Percentiles rank a stretch among this genome's conserved stretches.
phyloP scores from a whole-genome alignment of 1,140 invertebrate genomes.

The Drosophila ercepeae region DNA sequence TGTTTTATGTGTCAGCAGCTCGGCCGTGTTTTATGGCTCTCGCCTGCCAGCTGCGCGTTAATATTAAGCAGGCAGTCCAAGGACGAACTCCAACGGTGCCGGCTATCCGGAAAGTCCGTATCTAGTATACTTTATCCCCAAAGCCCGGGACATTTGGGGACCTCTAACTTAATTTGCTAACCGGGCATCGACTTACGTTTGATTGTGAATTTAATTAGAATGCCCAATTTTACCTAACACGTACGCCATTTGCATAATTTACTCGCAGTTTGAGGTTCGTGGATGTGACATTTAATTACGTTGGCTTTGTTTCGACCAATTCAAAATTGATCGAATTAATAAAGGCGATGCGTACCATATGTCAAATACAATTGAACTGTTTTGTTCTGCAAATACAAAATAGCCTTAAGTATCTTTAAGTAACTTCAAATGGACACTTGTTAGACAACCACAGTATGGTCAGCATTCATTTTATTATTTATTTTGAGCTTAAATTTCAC shows the following conservation, averaged over 20 bases:
- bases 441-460: slow-evolving; percentile 12
- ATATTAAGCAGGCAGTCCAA: slow-evolving; percentile 47
- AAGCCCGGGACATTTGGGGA: neutral
- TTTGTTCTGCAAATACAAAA: neutral
- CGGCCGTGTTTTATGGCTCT: slow-evolving; percentile 57
- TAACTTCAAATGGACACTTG: neutral
- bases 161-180: slow-evolving; percentile 36
- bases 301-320: slow-evolving; percentile 20
- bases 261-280: slow-evolving; percentile 2
- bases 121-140: too few species aligned
- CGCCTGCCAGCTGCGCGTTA: slow-evolving; percentile 53
- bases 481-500: slow-evolving; percentile 8
- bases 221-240: slow-evolving; percentile 34
- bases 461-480: slow-evolving; percentile 25
- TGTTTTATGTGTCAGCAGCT: slow-evolving; percentile 45
- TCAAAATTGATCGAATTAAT: slow-evolving; percentile 12
- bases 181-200: slow-evolving; percentile 36
- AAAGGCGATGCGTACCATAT: neutral
- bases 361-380: neutral
- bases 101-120: slow-evolving; percentile 3
- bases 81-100: slow-evolving; percentile 6
- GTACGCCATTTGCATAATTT: slow-evolving; percentile 51
- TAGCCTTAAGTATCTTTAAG: neutral
- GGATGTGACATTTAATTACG: slow-evolving; percentile 30
- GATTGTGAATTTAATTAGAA: slow-evolving; percentile 54